Conservation (phyloP, 2,888 invertebrate species). For the Trichogramma dendrolimi region DNA sequence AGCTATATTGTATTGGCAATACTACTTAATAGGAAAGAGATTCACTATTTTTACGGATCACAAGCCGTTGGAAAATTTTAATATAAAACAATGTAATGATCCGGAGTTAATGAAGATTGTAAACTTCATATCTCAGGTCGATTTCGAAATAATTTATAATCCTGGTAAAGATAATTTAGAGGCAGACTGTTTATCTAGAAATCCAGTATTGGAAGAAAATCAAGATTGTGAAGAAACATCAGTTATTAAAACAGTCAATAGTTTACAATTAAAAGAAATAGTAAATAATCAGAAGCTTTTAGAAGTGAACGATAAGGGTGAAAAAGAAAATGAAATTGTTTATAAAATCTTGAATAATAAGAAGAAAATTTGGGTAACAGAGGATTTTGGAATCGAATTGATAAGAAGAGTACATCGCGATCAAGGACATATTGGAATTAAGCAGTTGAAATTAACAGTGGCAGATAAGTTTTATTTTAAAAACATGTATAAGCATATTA, state of each 20-base stretch:
- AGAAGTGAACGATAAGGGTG: conserved; percentile 22
- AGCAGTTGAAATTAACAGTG: conserved; percentile 26
- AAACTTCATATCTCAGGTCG: conserved; percentile 34
- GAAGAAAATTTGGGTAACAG: conserved; percentile 29
- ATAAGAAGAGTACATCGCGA: conserved; percentile 25
- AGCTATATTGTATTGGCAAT: conserved; percentile 31
- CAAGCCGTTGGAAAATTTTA: conserved; percentile 31
- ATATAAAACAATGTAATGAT: conserved; percentile 32
- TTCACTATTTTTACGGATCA: conserved; percentile 29
- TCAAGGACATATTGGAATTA: conserved; percentile 28
- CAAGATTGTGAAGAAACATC: conserved; percentile 18
- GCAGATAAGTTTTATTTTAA: conserved; percentile 24
- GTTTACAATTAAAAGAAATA: conserved; percentile 19
- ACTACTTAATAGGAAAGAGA: conserved; percentile 29
- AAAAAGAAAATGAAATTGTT: conserved; percentile 24
- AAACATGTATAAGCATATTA: conserved; percentile 27
- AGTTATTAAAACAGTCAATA: conserved; percentile 24
- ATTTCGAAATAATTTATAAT: conserved; percentile 31
- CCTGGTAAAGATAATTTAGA: conserved; percentile 29
- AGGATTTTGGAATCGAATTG: conserved; percentile 25
- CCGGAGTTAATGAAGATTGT: conserved; percentile 23
- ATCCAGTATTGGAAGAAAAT: conserved; percentile 22
- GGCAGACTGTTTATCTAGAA: conserved; percentile 29
- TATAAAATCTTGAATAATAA: conserved; percentile 28
- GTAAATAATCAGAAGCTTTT: conserved; percentile 25